These are phyloP conservation scores for Zapus hudsonius DNA, from an alignment of 2,113 vertebrate species.

Conservation along the genomic window DNA sequence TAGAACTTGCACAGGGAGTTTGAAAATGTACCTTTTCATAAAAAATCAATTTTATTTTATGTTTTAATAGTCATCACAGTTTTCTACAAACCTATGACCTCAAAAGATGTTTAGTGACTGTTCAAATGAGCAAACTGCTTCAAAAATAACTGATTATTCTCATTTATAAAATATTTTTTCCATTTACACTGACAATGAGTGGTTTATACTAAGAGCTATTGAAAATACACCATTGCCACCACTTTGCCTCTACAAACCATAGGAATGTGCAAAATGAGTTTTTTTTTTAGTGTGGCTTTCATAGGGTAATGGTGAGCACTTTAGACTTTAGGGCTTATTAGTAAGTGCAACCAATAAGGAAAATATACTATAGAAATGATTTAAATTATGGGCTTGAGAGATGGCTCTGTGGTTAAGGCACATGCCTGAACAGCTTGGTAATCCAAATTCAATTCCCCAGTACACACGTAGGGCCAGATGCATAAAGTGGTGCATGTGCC, in stretches of 20 bases:
- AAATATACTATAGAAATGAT: neutral
- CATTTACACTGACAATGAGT: conserved; percentile 30
- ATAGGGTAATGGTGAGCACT: too few relatives aligned
- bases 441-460: too few relatives aligned
- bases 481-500: too few relatives aligned
- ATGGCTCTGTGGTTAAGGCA: too few relatives aligned
- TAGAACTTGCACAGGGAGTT: neutral
- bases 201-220: conserved; percentile 44
- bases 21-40: conserved; percentile 4
- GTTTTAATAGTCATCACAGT: conserved; percentile 38
- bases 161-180: conserved; percentile 47
- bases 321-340: too few relatives aligned
- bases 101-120: neutral
- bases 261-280: conserved; percentile 16
- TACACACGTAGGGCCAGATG: too few relatives aligned
- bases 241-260: conserved; percentile 6
- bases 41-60: conserved; percentile 50
- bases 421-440: too few relatives aligned
- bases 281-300: neutral
- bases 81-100: conserved; percentile 19
- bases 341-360: neutral
- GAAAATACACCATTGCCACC: conserved; percentile 16
- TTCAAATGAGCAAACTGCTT: conserved; percentile 50
- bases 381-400: too few relatives aligned
- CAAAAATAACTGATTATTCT: conserved; percentile 43